phyloP scores from a whole-genome alignment of 1,140 invertebrate species.

The Aphelenchoides fujianensis region DNA sequence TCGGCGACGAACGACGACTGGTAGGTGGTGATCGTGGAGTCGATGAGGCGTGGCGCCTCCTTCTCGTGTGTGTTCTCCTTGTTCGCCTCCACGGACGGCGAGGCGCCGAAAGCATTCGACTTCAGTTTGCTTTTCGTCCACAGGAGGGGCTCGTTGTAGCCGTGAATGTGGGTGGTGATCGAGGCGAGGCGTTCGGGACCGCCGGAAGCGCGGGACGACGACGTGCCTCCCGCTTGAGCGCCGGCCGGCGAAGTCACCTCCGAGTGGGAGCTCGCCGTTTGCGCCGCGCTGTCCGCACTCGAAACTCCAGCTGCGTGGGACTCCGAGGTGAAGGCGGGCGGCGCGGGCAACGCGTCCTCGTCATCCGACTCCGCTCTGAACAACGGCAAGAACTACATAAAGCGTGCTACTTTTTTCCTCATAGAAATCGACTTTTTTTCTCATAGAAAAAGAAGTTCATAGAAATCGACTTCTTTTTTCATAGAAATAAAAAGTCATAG shows the following conservation, averaged over 20 bases:
- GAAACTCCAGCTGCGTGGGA: background rate
- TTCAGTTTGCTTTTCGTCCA: constrained; percentile 17
- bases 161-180: background rate
- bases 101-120: background rate
- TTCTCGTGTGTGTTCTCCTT: background rate
- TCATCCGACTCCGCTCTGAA: constrained; percentile 23
- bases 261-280: background rate
- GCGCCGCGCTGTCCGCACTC: constrained; percentile 12
- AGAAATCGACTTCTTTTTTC: no score
- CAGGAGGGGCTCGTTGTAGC: constrained; percentile 12
- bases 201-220: background rate
- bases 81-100: background rate
- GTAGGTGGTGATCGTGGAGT: constrained; percentile 8
- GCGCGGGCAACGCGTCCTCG: constrained; percentile 6
- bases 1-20: background rate
- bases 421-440: no score
- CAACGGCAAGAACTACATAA: no score
- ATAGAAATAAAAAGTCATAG: no score
- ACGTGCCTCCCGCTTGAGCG: constrained; percentile 17
- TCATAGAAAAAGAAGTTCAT: no score
- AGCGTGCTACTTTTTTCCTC: no score
- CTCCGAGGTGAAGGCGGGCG: background rate
- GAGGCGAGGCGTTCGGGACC: background rate
- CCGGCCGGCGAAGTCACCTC: background rate
- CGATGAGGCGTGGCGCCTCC: constrained; percentile 7